phyloP scores from a whole-genome alignment of 1,140 invertebrate species.

The Trichomalopsis sarcophagae region DNA sequence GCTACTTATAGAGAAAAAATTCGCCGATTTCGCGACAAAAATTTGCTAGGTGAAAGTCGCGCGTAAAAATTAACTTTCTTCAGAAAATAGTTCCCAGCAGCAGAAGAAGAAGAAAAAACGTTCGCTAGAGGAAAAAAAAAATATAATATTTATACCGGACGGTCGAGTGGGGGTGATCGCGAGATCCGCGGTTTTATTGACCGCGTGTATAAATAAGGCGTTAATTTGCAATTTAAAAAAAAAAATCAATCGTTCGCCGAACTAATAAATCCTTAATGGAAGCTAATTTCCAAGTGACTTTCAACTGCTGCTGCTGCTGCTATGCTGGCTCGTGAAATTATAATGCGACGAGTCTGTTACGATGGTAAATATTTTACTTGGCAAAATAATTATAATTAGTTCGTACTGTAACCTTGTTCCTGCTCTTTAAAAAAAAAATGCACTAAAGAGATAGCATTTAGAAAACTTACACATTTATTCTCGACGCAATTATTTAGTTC shows the following conservation, averaged over 20 bases:
- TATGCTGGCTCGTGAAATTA: slow-evolving; percentile 8
- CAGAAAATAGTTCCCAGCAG: too few species aligned
- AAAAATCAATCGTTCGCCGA: slow-evolving; percentile 32
- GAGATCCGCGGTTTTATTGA: slow-evolving; percentile 3
- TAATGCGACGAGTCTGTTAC: slow-evolving; percentile 17
- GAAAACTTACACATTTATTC: not conserved
- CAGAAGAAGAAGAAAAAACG: too few species aligned
- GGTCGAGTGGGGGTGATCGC: not conserved
- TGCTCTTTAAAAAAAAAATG: not conserved
- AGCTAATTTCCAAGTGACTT: slow-evolving; percentile 26
- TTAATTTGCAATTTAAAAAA: slow-evolving; percentile 45
- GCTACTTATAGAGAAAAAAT: too few species aligned
- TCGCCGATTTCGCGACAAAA: not conserved
- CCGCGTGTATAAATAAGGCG: slow-evolving; percentile 22
- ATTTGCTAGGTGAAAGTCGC: not conserved
- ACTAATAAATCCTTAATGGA: slow-evolving; percentile 41
- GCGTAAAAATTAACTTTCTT: not conserved
- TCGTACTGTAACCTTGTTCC: not conserved
- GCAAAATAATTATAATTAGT: slow-evolving; percentile 1
- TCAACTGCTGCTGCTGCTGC: slow-evolving; percentile 6
- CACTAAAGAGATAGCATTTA: not conserved
- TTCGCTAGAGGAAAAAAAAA: too few species aligned
- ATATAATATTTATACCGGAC: not conserved
- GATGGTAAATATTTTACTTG: slow-evolving; percentile 32
- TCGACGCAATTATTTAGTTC: not conserved